phyloP scores from a whole-genome alignment of 2,888 invertebrate genomes.

The Ennomos fuscantarius region DNA sequence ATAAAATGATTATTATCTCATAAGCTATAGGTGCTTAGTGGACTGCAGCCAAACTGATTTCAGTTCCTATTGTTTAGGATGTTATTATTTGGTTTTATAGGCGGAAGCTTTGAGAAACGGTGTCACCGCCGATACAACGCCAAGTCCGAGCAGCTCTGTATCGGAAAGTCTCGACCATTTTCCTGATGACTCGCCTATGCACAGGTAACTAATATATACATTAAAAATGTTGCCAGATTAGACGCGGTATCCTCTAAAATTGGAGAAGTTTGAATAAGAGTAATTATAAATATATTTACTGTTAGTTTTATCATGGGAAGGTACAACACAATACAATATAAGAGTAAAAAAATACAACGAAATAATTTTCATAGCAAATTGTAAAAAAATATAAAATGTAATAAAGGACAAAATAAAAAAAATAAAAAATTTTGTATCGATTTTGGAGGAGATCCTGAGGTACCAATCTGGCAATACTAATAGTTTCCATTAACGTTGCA shows the following conservation, averaged over 20 bases:
- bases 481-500: conserved; percentile 31
- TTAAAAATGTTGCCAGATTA: conserved; percentile 19
- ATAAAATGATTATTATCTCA: not conserved
- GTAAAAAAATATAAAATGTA: too few relatives aligned
- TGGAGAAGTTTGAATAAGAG: not conserved
- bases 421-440: not conserved
- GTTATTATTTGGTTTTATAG: conserved; percentile 51
- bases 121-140: conserved; percentile 89
- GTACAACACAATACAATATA: too few relatives aligned
- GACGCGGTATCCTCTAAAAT: not conserved
- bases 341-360: too few relatives aligned
- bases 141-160: conserved; percentile 95
- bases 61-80: conserved; percentile 10
- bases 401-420: too few relatives aligned
- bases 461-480: conserved; percentile 21
- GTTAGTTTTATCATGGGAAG: too few relatives aligned
- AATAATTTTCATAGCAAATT: too few relatives aligned
- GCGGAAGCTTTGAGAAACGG: conserved; percentile 85
- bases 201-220: conserved; percentile 82
- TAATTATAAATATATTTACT: too few relatives aligned
- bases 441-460: conserved; percentile 10
- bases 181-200: conserved; percentile 95
- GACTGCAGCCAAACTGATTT: conserved; percentile 9
- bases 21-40: conserved; percentile 7
- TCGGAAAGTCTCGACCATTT: conserved; percentile 96